phyloP scores from a whole-genome alignment of 1,140 invertebrate genomes.

The Brachionus sp. region DNA sequence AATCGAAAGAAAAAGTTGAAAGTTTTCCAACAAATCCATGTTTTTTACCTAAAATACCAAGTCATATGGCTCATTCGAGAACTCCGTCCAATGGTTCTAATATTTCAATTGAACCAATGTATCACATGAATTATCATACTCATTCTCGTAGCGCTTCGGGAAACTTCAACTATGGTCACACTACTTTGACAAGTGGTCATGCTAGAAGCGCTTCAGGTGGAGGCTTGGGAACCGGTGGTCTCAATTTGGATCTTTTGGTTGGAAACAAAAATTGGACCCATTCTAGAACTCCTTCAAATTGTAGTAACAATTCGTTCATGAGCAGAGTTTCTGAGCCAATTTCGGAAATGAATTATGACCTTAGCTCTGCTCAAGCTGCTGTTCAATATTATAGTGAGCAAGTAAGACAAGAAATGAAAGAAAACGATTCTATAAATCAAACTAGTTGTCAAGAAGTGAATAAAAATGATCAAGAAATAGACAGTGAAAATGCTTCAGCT shows the following conservation, averaged over 20 bases:
- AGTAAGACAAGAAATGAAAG: constrained; percentile 44
- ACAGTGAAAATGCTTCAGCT: neutral
- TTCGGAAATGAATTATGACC: neutral
- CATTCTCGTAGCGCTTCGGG: constrained; percentile 28
- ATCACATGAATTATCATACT: constrained; percentile 18
- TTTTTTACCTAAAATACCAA: constrained; percentile 10
- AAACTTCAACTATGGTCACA: constrained; percentile 41
- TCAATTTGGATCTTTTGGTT: neutral
- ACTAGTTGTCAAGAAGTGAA: neutral
- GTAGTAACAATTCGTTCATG: constrained; percentile 40
- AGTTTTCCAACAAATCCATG: neutral
- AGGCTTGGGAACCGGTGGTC: neutral
- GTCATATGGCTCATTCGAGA: constrained; percentile 36
- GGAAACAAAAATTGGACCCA: constrained; percentile 38
- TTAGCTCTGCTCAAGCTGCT: neutral
- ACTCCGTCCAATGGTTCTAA: constrained; percentile 24
- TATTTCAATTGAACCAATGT: constrained; percentile 40
- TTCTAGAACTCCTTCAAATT: constrained; percentile 45
- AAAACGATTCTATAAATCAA: neutral
- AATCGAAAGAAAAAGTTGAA: neutral
- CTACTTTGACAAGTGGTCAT: neutral
- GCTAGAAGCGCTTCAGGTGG: constrained; percentile 10
- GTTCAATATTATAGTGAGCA: constrained; percentile 38
- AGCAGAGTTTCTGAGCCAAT: constrained; percentile 35
- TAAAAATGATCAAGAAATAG: neutral